These are phyloP conservation scores for Holothuria leucospilota DNA, from an alignment of 53 echinoderm and acorn worm species.

Conservation along the genomic window DNA sequence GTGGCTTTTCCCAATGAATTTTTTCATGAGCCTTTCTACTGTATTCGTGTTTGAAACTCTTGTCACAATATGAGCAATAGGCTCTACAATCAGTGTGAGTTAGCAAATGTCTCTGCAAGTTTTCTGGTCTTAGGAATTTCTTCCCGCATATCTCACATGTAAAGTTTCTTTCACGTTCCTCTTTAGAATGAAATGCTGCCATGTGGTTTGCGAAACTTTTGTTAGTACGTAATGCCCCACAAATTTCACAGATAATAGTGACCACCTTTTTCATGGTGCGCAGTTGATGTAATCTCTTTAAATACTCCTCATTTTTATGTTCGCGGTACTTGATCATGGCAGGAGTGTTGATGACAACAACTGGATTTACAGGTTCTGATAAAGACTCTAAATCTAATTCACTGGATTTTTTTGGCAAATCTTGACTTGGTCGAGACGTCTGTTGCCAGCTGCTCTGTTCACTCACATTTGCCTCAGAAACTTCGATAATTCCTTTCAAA, in stretches of 20 bases:
- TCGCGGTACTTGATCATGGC: conserved; percentile 24
- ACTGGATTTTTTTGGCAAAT: no score
- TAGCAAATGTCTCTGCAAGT: background rate
- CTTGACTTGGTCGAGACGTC: no score
- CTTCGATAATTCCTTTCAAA: conserved; percentile 29
- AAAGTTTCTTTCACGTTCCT: conserved; percentile 21
- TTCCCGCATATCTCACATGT: conserved; percentile 10
- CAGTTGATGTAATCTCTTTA: conserved; percentile 6
- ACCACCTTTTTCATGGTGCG: background rate
- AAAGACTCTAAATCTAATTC: no score
- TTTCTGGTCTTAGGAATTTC: conserved; percentile 14
- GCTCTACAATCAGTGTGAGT: background rate
- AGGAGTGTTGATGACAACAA: conserved; percentile 27
- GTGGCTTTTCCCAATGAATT: background rate
- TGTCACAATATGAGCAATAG: background rate
- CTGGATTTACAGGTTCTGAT: conserved; percentile 2
- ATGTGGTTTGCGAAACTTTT: conserved; percentile 3
- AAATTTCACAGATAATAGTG: conserved; percentile 1
- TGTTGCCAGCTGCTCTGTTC: no score
- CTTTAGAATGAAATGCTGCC: conserved; percentile 6
- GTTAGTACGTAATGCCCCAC: conserved; percentile 3
- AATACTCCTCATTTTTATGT: background rate
- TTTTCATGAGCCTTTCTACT: conserved; percentile 8
- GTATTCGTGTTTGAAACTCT: conserved; percentile 21
- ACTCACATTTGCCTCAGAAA: background rate